Percentiles rank a stretch among this genome's conserved stretches.
Evolutionary conservation across 2,113 vertebrate genomes (phyloP).

Genomic region (Urocynchramus pylzowi): DNA sequence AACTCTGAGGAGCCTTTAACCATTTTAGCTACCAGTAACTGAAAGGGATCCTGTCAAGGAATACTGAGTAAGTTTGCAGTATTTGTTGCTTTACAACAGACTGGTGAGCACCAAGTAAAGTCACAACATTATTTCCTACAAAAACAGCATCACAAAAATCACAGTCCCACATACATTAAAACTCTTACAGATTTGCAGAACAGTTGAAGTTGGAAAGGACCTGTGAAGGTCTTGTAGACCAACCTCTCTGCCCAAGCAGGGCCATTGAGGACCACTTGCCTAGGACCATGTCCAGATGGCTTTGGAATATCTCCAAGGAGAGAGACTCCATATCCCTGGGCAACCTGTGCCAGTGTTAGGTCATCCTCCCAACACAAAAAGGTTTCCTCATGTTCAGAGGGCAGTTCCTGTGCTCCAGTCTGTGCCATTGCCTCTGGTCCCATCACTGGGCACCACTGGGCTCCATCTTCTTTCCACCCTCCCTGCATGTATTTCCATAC

Average conservation of each 20-base stretch:
- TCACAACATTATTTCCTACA: neutral
- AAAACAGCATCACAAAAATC: neutral
- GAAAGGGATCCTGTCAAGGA: neutral
- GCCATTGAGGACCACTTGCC: neutral
- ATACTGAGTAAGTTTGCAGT: neutral
- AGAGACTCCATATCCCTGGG: neutral
- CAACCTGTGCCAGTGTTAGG: neutral
- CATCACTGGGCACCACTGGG: neutral
- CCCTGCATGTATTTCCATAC: neutral
- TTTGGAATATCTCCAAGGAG: neutral
- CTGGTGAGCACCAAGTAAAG: neutral
- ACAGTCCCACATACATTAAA: neutral
- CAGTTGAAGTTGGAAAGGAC: neutral
- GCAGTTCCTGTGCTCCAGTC: neutral
- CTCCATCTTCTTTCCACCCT: fast-evolving
- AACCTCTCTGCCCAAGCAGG: neutral
- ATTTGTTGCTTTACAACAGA: neutral
- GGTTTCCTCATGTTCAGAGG: neutral
- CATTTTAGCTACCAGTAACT: neutral
- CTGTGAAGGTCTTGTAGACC: neutral
- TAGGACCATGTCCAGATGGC: neutral
- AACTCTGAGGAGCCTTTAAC: neutral
- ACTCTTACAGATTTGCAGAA: neutral
- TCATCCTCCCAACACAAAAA: neutral
- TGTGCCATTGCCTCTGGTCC: neutral